phyloP scores from a whole-genome alignment of 2,113 vertebrate genomes.

The Lipotes vexillifer region DNA sequence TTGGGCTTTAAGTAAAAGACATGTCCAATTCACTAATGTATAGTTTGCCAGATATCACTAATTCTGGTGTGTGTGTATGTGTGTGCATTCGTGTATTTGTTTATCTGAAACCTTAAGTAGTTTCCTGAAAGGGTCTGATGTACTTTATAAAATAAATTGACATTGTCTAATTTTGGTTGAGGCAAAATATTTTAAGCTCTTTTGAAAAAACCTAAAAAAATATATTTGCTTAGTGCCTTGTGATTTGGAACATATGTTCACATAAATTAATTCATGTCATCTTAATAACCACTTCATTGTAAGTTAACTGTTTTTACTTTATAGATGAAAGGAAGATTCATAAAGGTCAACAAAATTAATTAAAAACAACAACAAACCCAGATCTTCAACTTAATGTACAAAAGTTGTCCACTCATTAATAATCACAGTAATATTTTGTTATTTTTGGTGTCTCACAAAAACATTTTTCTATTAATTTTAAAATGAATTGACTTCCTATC shows the following conservation, averaged over 20 bases:
- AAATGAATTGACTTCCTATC: background rate
- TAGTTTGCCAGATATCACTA: background rate
- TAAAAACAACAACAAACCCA: background rate
- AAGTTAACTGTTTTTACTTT: background rate
- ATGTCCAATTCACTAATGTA: background rate
- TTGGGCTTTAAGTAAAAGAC: background rate
- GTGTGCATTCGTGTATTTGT: background rate
- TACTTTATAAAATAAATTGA: background rate
- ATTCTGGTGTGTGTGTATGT: background rate
- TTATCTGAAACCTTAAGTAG: background rate
- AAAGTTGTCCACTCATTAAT: background rate
- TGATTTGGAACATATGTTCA: background rate
- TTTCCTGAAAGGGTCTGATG: background rate
- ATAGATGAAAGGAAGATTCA: background rate
- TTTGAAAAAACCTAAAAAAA: background rate
- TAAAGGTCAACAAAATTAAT: background rate
- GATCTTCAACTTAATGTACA: background rate
- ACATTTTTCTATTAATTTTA: background rate
- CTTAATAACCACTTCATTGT: background rate
- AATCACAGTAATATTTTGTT: background rate
- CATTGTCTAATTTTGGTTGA: background rate
- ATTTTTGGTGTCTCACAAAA: background rate
- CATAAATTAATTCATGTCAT: background rate
- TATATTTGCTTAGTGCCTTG: background rate
- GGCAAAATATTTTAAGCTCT: background rate